These are phyloP conservation scores for Goniozus legneri DNA, from an alignment of 1,140 invertebrate species.

Conservation along the genomic window DNA sequence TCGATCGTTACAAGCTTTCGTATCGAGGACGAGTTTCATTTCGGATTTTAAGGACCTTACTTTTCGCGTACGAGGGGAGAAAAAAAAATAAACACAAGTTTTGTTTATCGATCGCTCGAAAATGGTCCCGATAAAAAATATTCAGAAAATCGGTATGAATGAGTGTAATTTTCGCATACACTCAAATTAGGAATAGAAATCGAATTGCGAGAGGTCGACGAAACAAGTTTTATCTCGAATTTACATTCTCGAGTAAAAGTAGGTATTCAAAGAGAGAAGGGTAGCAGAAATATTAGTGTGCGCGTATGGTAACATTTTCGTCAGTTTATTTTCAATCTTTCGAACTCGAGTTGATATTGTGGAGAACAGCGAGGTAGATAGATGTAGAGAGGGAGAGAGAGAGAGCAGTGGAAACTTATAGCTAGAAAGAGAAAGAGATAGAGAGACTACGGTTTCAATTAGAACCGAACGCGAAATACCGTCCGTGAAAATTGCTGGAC, in stretches of 20 bases:
- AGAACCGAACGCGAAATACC: background rate
- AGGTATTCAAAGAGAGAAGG: too few relatives aligned
- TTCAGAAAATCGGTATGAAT: background rate
- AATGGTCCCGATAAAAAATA: background rate
- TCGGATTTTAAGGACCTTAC: background rate
- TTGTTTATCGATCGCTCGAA: background rate
- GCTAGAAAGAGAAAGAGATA: background rate
- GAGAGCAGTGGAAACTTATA: too few relatives aligned
- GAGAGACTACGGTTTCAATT: background rate
- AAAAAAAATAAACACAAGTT: background rate
- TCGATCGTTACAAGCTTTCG: too few relatives aligned
- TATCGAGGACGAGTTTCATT: background rate
- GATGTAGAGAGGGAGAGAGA: too few relatives aligned
- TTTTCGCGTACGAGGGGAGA: background rate
- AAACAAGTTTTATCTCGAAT: too few relatives aligned
- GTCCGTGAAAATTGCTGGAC: background rate
- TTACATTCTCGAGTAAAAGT: too few relatives aligned
- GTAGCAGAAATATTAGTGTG: background rate
- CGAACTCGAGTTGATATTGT: background rate
- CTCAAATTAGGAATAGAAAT: too few relatives aligned
- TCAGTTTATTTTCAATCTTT: background rate
- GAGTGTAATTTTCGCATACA: too few relatives aligned
- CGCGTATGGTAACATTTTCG: background rate
- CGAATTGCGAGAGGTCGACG: too few relatives aligned
- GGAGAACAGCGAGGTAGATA: background rate